Percentiles rank a stretch among this genome's conserved stretches.
These are phyloP conservation scores for Heteropelma amictum DNA, from an alignment of 2,888 invertebrate species.

Conservation along the genomic window DNA sequence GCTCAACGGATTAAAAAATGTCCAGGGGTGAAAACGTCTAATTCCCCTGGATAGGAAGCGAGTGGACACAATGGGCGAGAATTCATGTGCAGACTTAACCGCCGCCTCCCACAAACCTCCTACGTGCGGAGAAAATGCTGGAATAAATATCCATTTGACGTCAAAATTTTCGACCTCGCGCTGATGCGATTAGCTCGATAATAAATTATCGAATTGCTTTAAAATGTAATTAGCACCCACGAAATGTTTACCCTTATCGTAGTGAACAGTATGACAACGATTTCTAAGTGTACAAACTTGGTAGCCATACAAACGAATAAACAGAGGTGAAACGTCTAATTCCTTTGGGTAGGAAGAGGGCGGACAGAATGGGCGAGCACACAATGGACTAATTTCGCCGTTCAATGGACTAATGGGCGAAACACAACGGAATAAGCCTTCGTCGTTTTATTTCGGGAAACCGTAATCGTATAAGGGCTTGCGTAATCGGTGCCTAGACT, in stretches of 20 bases:
- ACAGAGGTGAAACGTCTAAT: no score
- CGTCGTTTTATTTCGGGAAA: conserved; percentile 27
- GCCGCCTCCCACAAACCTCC: conserved; percentile 68
- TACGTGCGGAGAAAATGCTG: conserved; percentile 61
- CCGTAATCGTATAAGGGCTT: conserved; percentile 13
- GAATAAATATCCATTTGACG: conserved; percentile 63
- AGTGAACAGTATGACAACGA: conserved; percentile 28
- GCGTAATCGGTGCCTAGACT: conserved; percentile 40
- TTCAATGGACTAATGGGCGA: no score
- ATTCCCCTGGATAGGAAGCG: conserved; percentile 55
- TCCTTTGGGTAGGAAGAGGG: no score
- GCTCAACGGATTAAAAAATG: conserved; percentile 61
- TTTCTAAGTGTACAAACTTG: conserved; percentile 43
- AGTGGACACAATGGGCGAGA: conserved; percentile 52
- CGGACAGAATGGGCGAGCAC: no score
- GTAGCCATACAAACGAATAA: conserved; percentile 49
- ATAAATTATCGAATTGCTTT: conserved; percentile 18
- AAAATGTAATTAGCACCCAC: conserved; percentile 44
- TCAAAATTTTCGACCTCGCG: conserved; percentile 14
- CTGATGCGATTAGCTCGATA: conserved; percentile 8
- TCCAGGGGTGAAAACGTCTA: conserved; percentile 58
- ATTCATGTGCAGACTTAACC: conserved; percentile 65
- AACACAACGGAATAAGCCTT: no score
- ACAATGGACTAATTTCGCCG: no score
- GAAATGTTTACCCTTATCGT: conserved; percentile 54